These are phyloP conservation scores for Ptychobarbus kaznakovi DNA, from an alignment of 2,797 vertebrate species.

Conservation along the genomic window DNA sequence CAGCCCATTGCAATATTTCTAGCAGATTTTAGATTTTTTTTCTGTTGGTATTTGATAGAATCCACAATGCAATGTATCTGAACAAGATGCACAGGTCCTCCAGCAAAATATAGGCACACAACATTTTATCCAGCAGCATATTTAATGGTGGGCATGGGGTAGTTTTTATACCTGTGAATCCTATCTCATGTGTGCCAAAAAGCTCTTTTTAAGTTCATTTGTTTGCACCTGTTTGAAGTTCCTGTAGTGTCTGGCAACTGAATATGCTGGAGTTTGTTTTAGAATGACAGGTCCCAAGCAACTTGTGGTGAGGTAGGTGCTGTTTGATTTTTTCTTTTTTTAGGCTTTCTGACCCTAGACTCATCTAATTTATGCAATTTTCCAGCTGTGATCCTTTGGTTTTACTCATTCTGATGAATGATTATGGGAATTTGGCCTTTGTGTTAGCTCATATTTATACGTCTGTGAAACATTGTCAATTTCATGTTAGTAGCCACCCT, in stretches of 20 bases:
- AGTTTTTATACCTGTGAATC: not conserved
- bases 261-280: not conserved
- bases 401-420: not conserved
- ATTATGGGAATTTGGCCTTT: not conserved
- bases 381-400: not conserved
- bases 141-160: not conserved
- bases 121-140: not conserved
- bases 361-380: not conserved
- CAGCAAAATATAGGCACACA: not conserved
- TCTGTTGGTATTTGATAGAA: not conserved
- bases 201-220: not conserved
- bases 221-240: not conserved
- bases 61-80: not conserved
- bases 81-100: not conserved
- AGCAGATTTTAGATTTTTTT: not conserved
- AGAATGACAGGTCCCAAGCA: not conserved
- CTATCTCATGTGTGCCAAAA: not conserved
- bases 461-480: not conserved
- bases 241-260: not conserved
- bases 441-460: not conserved
- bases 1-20: not conserved
- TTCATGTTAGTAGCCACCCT: not conserved
- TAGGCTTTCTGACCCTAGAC: not conserved
- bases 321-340: not conserved
- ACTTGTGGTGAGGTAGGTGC: not conserved